These are phyloP conservation scores for Acanthochromis polyacanthus DNA, from an alignment of 2,113 vertebrate species.

Conservation along the genomic window DNA sequence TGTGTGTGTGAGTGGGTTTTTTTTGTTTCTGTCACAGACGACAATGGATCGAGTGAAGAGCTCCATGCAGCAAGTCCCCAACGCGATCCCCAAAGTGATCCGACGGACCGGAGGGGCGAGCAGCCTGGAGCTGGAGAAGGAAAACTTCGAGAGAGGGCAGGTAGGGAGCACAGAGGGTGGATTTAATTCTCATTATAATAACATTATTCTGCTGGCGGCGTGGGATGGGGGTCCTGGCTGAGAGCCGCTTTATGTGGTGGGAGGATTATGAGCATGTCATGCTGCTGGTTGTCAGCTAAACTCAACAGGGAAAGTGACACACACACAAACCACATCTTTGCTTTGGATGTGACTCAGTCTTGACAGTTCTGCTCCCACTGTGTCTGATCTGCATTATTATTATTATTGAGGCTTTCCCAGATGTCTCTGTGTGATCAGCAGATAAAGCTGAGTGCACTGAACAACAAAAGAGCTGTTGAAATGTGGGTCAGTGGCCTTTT, in stretches of 20 bases:
- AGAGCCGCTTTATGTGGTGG: slow-evolving; percentile 20
- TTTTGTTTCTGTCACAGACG: slow-evolving; percentile 20
- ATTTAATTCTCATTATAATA: background rate
- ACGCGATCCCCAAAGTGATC: slow-evolving; percentile 91
- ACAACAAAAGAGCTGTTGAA: slow-evolving; percentile 71
- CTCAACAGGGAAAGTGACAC: background rate
- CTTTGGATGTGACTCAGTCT: background rate
- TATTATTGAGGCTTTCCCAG: background rate
- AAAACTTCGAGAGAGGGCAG: slow-evolving; percentile 92
- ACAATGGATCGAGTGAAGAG: slow-evolving; percentile 91
- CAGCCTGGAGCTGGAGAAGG: slow-evolving; percentile 88
- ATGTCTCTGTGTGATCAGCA: slow-evolving; percentile 51
- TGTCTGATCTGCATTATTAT: slow-evolving; percentile 7
- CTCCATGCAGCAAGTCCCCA: slow-evolving; percentile 93
- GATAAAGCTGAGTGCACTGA: slow-evolving; percentile 43
- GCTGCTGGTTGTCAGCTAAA: slow-evolving; percentile 31
- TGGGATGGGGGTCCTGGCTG: slow-evolving; percentile 17
- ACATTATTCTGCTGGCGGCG: background rate
- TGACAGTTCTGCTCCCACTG: background rate
- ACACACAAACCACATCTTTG: background rate
- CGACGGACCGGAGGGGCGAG: slow-evolving; percentile 87
- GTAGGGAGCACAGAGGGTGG: slow-evolving; percentile 70
- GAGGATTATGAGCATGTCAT: slow-evolving; percentile 26
- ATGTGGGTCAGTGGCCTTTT: slow-evolving; percentile 73
- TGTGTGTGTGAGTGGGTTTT: background rate